These are phyloP conservation scores for Acestrorhynchus altus DNA, from an alignment of 2,797 vertebrate species.

Conservation along the genomic window DNA sequence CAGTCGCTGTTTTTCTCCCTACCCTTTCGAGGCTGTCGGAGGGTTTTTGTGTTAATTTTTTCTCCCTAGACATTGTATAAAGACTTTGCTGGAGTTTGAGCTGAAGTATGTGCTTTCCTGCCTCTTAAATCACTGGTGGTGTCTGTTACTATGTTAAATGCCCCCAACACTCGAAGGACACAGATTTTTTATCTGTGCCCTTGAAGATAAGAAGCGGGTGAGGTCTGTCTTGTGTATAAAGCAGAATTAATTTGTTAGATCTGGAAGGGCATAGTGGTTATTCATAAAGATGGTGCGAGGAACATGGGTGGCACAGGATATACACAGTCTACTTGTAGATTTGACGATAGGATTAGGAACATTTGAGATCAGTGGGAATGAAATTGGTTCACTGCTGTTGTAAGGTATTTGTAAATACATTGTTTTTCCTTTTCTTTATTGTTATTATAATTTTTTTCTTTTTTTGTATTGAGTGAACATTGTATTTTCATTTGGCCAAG, in stretches of 20 bases:
- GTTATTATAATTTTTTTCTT: background rate
- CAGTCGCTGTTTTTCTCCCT: conserved; percentile 34
- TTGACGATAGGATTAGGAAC: conserved; percentile 39
- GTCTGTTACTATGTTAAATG: conserved; percentile 17
- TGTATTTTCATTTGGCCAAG: conserved; percentile 73
- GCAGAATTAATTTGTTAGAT: conserved; percentile 1
- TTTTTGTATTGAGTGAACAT: conserved; percentile 74
- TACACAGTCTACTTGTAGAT: conserved; percentile 29
- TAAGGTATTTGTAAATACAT: conserved; percentile 85
- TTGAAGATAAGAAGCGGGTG: background rate
- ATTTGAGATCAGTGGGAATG: conserved; percentile 28
- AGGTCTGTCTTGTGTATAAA: conserved; percentile 10
- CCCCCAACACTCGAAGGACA: background rate
- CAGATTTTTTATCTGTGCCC: background rate
- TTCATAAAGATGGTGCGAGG: conserved; percentile 28
- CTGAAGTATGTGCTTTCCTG: conserved; percentile 3
- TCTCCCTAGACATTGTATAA: conserved; percentile 15
- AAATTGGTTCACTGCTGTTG: conserved; percentile 66
- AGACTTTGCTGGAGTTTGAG: conserved; percentile 40
- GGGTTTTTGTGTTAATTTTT: background rate
- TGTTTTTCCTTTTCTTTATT: conserved; percentile 38
- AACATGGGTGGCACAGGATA: conserved; percentile 21
- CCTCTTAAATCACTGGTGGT: conserved; percentile 17
- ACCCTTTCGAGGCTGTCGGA: background rate
- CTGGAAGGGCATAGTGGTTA: conserved; percentile 3